These are phyloP conservation scores for Sebastiscus albofasciatus DNA, from an alignment of 2,797 vertebrate genomes.

Conservation along the genomic window DNA sequence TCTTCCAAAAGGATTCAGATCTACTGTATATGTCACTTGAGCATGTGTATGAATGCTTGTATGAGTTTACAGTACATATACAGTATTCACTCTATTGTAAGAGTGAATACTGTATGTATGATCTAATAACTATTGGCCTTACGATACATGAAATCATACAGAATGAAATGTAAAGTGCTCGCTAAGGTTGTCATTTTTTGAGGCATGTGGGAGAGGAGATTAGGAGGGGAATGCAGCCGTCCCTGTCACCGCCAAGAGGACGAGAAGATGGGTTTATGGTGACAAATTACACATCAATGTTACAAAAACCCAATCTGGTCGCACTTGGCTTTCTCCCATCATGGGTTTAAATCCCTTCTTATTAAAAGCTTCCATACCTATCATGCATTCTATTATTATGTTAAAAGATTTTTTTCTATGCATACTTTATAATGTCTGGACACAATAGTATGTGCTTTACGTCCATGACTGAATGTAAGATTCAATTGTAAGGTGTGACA, in stretches of 20 bases:
- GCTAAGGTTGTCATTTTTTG: constrained; percentile 34
- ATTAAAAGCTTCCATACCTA: constrained; percentile 32
- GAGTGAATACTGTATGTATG: neutral
- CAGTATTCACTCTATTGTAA: neutral
- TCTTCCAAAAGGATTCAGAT: constrained; percentile 12
- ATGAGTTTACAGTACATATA: neutral
- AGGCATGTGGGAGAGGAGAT: constrained; percentile 30
- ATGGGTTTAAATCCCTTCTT: constrained; percentile 47
- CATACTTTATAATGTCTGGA: constrained; percentile 14
- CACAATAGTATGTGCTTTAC: neutral
- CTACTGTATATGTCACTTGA: neutral
- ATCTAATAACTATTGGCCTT: constrained; percentile 3
- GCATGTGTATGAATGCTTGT: neutral
- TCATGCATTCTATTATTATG: constrained; percentile 41
- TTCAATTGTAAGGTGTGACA: neutral
- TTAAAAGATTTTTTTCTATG: constrained; percentile 17
- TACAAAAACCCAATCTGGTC: constrained; percentile 48
- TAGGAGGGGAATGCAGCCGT: constrained; percentile 38
- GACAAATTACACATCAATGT: constrained; percentile 62
- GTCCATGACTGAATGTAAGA: neutral
- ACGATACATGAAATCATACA: neutral
- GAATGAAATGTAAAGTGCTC: constrained; percentile 36
- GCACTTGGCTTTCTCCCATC: constrained; percentile 43
- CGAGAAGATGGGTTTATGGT: constrained; percentile 50
- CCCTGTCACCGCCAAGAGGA: constrained; percentile 45